A percentile compares a stretch with the other conserved stretches of the same genome.
Conservation (phyloP, 2,113 vertebrate species). For the Coreoperca whiteheadi region DNA sequence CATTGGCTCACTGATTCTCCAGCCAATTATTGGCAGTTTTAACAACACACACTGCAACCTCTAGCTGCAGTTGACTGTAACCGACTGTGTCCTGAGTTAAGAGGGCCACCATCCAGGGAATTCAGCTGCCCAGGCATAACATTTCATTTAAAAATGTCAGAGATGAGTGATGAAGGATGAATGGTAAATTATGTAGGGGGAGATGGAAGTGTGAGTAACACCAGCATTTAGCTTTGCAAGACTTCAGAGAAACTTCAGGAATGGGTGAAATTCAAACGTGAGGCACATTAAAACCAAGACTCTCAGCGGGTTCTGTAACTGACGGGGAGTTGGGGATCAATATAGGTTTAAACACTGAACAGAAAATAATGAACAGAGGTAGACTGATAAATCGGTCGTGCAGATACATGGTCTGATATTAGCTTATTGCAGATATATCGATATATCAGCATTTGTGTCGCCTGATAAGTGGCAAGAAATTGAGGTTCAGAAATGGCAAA, state of each 20-base stretch:
- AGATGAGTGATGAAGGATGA: conserved; percentile 76
- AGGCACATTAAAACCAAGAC: background rate
- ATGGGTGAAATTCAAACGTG: background rate
- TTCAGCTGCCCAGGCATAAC: conserved; percentile 63
- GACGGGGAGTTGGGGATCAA: background rate
- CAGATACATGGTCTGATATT: background rate
- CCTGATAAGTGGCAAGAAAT: background rate
- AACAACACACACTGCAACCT: conserved; percentile 57
- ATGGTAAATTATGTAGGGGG: conserved; percentile 49
- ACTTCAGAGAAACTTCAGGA: conserved; percentile 37
- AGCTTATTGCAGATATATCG: background rate
- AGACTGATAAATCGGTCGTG: background rate
- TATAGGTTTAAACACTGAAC: background rate
- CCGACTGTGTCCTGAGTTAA: conserved; percentile 55
- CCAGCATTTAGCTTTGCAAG: conserved; percentile 46
- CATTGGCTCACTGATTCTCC: conserved; percentile 65
- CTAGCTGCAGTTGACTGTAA: conserved; percentile 47
- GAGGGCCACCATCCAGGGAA: conserved; percentile 48
- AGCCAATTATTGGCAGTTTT: conserved; percentile 74
- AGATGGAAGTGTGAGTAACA: conserved; percentile 46
- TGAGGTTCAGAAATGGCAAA: background rate
- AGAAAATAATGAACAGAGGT: background rate
- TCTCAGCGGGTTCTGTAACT: background rate
- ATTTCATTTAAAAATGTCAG: conserved; percentile 79
- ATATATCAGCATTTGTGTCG: background rate